A percentile compares a stretch with the other conserved stretches of the same genome.
Conservation (phyloP, 2,797 vertebrate species). For the Zenarchopterus dispar region DNA sequence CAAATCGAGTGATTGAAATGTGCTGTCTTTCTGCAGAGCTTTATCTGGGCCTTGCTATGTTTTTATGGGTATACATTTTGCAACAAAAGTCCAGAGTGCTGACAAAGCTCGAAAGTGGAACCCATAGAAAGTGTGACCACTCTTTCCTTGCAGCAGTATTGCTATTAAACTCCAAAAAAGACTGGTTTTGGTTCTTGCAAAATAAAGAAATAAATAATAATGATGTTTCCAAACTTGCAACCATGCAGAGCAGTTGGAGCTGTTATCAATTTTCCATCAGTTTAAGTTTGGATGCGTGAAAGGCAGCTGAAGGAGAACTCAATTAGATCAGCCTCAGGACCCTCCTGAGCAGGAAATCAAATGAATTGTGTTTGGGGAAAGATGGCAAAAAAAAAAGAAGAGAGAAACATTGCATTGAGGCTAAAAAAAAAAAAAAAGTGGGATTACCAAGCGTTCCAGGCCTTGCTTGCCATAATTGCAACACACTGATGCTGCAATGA, state of each 20-base stretch:
- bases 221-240: conserved; percentile 71
- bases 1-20: too few relatives aligned
- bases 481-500: conserved; percentile 51
- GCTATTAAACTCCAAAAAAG: too few relatives aligned
- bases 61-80: too few relatives aligned
- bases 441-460: conserved; percentile 65
- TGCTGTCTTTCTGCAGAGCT: too few relatives aligned
- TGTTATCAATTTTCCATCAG: conserved; percentile 82
- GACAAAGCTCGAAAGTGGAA: too few relatives aligned
- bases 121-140: too few relatives aligned
- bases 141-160: too few relatives aligned
- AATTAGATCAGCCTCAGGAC: conserved; percentile 81
- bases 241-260: conserved; percentile 66
- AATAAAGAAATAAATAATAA: too few relatives aligned
- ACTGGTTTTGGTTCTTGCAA: too few relatives aligned
- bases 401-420: conserved; percentile 56
- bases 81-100: too few relatives aligned
- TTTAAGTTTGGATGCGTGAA: conserved; percentile 81
- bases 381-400: conserved; percentile 33
- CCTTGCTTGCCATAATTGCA: conserved; percentile 53
- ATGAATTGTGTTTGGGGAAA: conserved; percentile 60
- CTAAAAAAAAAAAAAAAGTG: conserved; percentile 73
- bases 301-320: conserved; percentile 79
- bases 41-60: too few relatives aligned
- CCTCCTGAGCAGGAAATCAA: conserved; percentile 65